Percentiles rank a stretch among this genome's conserved stretches.
Conservation (phyloP, 1,140 invertebrate genomes). For the Rhopalosiphum padi region DNA sequence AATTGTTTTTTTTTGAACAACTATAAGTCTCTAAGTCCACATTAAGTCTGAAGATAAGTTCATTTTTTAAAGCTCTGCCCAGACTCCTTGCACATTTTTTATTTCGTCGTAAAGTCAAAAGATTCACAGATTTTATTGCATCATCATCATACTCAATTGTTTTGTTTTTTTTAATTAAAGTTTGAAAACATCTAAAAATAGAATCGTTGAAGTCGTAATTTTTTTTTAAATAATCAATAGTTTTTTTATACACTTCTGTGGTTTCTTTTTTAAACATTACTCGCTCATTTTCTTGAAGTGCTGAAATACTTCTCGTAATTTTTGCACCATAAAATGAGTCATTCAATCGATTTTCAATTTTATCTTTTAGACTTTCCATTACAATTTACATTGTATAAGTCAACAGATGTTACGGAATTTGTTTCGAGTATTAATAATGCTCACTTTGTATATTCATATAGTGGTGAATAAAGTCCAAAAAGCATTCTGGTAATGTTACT, state of each 20-base stretch:
- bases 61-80: background rate
- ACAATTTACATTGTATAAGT: background rate
- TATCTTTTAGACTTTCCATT: background rate
- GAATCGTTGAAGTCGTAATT: constrained; percentile 9
- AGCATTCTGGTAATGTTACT: constrained; percentile 6
- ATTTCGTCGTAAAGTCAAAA: constrained; percentile 25
- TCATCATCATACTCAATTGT: background rate
- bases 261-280: constrained; percentile 2
- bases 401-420: background rate
- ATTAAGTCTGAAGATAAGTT: background rate
- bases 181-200: constrained; percentile 31
- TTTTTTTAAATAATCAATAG: constrained; percentile 26
- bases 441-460: background rate
- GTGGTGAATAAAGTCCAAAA: constrained; percentile 2
- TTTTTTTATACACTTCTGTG: background rate
- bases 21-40: too few relatives aligned
- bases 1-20: background rate
- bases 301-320: background rate
- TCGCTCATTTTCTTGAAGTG: background rate
- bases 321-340: constrained; percentile 26
- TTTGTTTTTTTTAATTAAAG: constrained; percentile 4
- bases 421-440: background rate
- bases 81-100: background rate
- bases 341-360: constrained; percentile 4
- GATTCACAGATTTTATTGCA: constrained; percentile 25